These are phyloP conservation scores for Cryptus viduatorius DNA, from an alignment of 2,888 invertebrate species.

Conservation along the genomic window DNA sequence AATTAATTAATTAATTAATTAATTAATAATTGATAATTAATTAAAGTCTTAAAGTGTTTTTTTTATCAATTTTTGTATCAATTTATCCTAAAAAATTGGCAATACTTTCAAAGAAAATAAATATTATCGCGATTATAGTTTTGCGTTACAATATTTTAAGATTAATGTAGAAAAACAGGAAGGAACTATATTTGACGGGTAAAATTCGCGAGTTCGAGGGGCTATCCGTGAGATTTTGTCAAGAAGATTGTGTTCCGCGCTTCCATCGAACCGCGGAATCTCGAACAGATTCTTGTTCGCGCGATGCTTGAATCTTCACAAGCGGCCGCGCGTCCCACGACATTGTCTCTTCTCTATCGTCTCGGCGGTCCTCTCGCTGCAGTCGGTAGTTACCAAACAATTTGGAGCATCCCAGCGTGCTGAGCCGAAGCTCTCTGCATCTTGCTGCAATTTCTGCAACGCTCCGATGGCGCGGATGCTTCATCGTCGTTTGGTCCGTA, in stretches of 20 bases:
- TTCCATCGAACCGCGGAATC: constrained; percentile 52
- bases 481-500: constrained; percentile 29
- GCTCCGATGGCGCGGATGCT: constrained; percentile 17
- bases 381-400: constrained; percentile 61
- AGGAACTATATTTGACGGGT: not conserved
- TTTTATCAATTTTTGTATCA: too few relatives aligned
- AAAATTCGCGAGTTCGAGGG: not conserved
- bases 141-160: too few relatives aligned
- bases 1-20: too few relatives aligned
- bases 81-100: too few relatives aligned
- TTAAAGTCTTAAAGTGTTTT: too few relatives aligned
- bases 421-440: constrained; percentile 23
- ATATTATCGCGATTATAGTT: too few relatives aligned
- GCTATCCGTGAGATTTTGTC: constrained; percentile 7
- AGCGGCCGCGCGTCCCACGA: constrained; percentile 33
- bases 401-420: constrained; percentile 58
- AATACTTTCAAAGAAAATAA: too few relatives aligned
- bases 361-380: constrained; percentile 11
- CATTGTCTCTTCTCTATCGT: constrained; percentile 17
- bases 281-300: constrained; percentile 61
- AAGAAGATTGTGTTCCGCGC: constrained; percentile 2
- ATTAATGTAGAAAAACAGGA: not conserved
- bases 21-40: too few relatives aligned
- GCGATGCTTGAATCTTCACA: constrained; percentile 60
- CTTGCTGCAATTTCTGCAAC: constrained; percentile 61